A percentile compares a stretch with the other conserved stretches of the same genome.
phyloP scores from a whole-genome alignment of 2,113 vertebrate species.

The Zosterops pallidus region DNA sequence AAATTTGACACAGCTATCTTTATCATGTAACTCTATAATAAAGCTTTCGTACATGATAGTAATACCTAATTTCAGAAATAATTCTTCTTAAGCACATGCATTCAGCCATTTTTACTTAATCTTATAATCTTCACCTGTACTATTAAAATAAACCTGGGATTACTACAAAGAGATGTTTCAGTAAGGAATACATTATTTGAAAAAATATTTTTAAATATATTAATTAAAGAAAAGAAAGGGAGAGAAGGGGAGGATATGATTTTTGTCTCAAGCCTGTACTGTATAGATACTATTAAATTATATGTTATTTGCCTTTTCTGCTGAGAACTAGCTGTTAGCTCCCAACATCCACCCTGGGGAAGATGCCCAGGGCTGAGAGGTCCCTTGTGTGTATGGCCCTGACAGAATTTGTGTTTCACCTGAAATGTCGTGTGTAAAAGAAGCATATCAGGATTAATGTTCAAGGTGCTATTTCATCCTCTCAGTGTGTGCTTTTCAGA shows the following conservation, averaged over 20 bases:
- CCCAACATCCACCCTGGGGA: not conserved
- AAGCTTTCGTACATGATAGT: not conserved
- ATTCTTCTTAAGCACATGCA: not conserved
- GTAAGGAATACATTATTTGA: not conserved
- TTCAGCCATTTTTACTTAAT: not conserved
- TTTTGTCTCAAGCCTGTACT: not conserved
- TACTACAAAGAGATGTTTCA: not conserved
- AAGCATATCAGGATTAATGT: not conserved
- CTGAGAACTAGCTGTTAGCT: not conserved
- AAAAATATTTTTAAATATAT: not conserved
- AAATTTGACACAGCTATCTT: not conserved
- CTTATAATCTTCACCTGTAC: not conserved
- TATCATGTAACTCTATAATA: not conserved
- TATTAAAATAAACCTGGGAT: not conserved
- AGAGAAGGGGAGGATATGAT: fast-evolving
- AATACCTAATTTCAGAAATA: not conserved
- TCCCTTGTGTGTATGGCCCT: not conserved
- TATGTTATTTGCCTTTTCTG: not conserved
- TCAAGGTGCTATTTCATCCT: not conserved
- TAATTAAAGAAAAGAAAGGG: not conserved
- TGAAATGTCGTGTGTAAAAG: not conserved
- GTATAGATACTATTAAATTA: not conserved
- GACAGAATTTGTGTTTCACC: not conserved
- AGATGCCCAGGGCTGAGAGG: not conserved
- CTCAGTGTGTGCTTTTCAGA: not conserved